Base-by-base conservation (phyloP, 2,113 vertebrate genomes). In the Neogale vison region DNA sequence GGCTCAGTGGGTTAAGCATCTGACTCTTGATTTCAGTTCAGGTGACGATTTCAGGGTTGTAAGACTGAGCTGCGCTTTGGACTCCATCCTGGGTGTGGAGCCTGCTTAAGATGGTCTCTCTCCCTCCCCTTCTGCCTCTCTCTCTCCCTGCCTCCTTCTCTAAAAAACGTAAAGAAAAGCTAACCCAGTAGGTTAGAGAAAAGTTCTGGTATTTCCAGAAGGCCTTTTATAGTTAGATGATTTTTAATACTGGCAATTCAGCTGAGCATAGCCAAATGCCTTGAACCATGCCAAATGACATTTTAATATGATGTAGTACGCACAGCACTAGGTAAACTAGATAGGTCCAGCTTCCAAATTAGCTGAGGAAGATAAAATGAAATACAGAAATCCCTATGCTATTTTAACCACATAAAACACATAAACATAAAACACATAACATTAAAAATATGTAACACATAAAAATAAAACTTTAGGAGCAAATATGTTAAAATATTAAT, bases 381-480 rank as follows among this genome's bases (percentile, higher is more conserved):
- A 93, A 95, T 55, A 88, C 9, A 92, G 18, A 85, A 59, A 79
- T 74, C 10, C 50, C 47, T 83, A 6, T 92, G 36, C 45, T 59
- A 57, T 61, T 97, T 95, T 93, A 74, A 97, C 93, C 4, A 85
- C n/a, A 18, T 20, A 7, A n/a, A 77, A 45, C 52, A 77, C 76
- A 95, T 65, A 72, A 95, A 85, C 52, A 52, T 52, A 52, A 52
- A 52, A 52, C 52, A 52, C 20, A 7, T 8, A 72, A 45, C 39
- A 72, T 65, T 65, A 72, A 95, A 85, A 86, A 86, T 39, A 94
- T 57, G 55, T 21, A 72, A 45, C 52, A 79, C 71, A 95, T 65
- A 72, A 95, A 85, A 86, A 86, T 45, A 94, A 74, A 82, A 94
- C 57, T n/a, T 82, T 6, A 93, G 34, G 87, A 59, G 23, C 34